Evolutionary conservation across 2,888 invertebrate species (phyloP).

Genomic region (Diaprepes abbreviatus): DNA sequence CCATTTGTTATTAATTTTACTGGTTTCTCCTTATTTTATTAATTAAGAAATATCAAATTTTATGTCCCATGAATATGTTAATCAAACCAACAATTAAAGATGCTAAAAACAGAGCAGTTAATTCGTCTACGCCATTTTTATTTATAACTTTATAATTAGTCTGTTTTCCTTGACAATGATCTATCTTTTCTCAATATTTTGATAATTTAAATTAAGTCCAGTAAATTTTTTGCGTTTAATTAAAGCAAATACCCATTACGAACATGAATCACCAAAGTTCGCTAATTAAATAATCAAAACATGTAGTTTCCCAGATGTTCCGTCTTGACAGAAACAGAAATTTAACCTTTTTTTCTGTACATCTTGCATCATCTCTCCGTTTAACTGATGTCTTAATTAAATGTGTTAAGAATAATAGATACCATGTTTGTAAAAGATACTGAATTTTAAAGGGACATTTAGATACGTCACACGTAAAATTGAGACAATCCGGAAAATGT

Average conservation of each 20-base stretch:
- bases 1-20: no score
- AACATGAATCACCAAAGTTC: conserved; percentile 19
- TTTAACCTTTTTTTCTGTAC: conserved; percentile 24
- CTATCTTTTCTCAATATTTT: conserved; percentile 40
- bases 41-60: no score
- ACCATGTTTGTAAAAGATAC: not conserved
- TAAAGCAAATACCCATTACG: conserved; percentile 27
- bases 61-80: no score
- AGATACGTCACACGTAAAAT: no score
- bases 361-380: conserved; percentile 24
- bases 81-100: not conserved
- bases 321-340: conserved; percentile 24
- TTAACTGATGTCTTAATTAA: conserved; percentile 18
- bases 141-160: conserved; percentile 17
- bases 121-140: conserved; percentile 24
- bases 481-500: no score
- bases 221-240: conserved; percentile 31
- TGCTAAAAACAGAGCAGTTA: not conserved
- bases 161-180: conserved; percentile 36
- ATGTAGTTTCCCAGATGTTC: conserved; percentile 30
- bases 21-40: no score
- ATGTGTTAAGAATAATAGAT: conserved; percentile 15
- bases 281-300: conserved; percentile 35
- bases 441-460: not conserved
- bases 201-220: conserved; percentile 30